A percentile compares a stretch with the other conserved stretches of the same genome.
Evolutionary conservation across 2,888 invertebrate species (phyloP).

Genomic region (Athetis lepigone): DNA sequence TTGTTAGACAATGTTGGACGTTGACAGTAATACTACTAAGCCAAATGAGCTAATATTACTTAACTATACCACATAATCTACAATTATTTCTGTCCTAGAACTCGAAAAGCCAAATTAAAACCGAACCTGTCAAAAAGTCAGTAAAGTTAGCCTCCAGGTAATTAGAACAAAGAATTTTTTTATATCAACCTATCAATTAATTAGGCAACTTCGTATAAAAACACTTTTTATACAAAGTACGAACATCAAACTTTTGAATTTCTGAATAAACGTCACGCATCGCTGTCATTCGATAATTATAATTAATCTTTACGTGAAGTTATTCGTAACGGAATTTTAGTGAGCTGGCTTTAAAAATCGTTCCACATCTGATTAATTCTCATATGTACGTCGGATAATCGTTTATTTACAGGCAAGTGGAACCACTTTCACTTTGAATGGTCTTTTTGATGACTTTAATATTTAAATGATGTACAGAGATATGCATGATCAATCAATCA

Average conservation of each 20-base stretch:
- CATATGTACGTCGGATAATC: constrained; percentile 45
- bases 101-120: too few relatives aligned
- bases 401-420: constrained; percentile 37
- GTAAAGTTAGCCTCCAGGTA: neutral
- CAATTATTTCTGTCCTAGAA: too few relatives aligned
- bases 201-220: neutral
- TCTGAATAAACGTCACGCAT: constrained; percentile 4
- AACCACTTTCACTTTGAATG: constrained; percentile 55
- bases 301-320: constrained; percentile 15
- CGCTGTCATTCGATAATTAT: constrained; percentile 18
- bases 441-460: constrained; percentile 34
- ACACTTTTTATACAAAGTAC: neutral
- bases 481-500: constrained; percentile 39
- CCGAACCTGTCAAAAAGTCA: too few relatives aligned
- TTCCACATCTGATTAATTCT: constrained; percentile 45
- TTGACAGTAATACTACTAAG: too few relatives aligned
- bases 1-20: too few relatives aligned
- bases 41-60: too few relatives aligned
- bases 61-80: too few relatives aligned
- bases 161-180: too few relatives aligned
- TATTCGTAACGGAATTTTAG: constrained; percentile 28
- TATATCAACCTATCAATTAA: neutral
- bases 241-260: neutral
- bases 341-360: constrained; percentile 28
- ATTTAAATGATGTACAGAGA: constrained; percentile 32